Conservation (phyloP, 2,888 invertebrate genomes). For the Drosophila antonietae region DNA sequence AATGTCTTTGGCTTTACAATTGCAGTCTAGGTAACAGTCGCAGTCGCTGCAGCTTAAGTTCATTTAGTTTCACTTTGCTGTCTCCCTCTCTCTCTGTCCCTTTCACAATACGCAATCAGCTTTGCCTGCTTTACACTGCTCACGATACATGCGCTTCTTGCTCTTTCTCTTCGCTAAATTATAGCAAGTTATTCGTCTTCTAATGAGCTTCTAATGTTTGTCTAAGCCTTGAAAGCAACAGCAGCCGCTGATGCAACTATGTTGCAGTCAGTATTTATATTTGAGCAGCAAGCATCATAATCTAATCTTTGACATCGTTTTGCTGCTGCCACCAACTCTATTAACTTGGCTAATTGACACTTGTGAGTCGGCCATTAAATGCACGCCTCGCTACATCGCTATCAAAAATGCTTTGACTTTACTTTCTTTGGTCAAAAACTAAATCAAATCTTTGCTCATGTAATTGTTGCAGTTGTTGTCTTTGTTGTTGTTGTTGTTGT, state of each 20-base stretch:
- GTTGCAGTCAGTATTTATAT: conserved; percentile 18
- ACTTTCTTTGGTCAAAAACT: conserved; percentile 65
- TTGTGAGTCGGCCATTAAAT: conserved; percentile 18
- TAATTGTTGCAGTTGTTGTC: conserved; percentile 58
- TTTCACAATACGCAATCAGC: conserved; percentile 58
- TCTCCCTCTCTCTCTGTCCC: not conserved
- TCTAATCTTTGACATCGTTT: conserved; percentile 43
- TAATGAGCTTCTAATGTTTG: conserved; percentile 60
- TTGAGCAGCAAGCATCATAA: conserved; percentile 21
- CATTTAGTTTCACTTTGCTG: conserved; percentile 71
- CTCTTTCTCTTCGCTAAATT: conserved; percentile 50
- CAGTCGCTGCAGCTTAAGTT: conserved; percentile 39
- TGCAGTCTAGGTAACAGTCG: conserved; percentile 5
- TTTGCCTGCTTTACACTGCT: conserved; percentile 4
- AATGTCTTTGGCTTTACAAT: conserved; percentile 21
- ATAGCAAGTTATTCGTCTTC: conserved; percentile 48
- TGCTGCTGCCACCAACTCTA: conserved; percentile 16
- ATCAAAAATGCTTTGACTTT: conserved; percentile 46
- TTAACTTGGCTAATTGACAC: conserved; percentile 56
- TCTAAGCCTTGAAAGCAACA: conserved; percentile 11
- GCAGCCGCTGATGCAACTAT: conserved; percentile 6
- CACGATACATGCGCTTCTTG: not conserved
- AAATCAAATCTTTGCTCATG: conserved; percentile 62
- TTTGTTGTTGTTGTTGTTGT: not conserved
- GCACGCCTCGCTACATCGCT: conserved; percentile 11